Evolutionary conservation across 2,888 invertebrate genomes (phyloP), one percentile per base, ranked within the genome.

Genomic region (Trichogramma evanescens): DNA sequence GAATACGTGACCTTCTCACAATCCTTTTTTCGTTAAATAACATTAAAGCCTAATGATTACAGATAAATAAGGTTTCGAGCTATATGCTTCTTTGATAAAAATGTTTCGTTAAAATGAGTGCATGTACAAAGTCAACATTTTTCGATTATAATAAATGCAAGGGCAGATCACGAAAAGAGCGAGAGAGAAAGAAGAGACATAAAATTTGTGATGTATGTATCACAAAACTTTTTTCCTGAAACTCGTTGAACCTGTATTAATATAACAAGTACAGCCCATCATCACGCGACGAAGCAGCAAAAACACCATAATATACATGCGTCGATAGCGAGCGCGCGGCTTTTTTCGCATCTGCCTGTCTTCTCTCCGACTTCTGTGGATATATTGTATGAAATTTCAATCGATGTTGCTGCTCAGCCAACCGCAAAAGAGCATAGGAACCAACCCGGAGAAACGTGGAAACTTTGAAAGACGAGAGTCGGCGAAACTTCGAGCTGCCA

Each of bases 191-290:
- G 40, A 9, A 5, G 40, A 40, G 52, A 26, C 53, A 48, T 13
- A 6, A 46, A 48, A 48, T 5, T 6, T 43, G 58, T 53, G 50
- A 4, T 53, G 58, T 56, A 59, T 54, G 58, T 62, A 58, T 59
- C 43, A 53, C 57, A 44, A 9, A 51, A 55, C 54, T 40, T 51
- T 54, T 57, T 51, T 56, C 58, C 49, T 43, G 42, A 54, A 54
- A 53, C 53, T 48, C 43, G 58, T 46, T 50, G 39, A 53, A 56
- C 52, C 49, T 50, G 53, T 49, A 44, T 51, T 52, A 38, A 26
- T 26, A 10, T 54, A 57, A 60, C 50, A 56, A 56, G 56, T 53
- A 53, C 38, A 43, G 48, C n/a, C 41, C 42, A 41, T 4, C n/a
- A 10, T n/a, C 6, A 51, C 9, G 10, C 44, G 44, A 13, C 39